Evolutionary conservation across 2,888 invertebrate genomes (phyloP).

Genomic region (Drosophila cognata): DNA sequence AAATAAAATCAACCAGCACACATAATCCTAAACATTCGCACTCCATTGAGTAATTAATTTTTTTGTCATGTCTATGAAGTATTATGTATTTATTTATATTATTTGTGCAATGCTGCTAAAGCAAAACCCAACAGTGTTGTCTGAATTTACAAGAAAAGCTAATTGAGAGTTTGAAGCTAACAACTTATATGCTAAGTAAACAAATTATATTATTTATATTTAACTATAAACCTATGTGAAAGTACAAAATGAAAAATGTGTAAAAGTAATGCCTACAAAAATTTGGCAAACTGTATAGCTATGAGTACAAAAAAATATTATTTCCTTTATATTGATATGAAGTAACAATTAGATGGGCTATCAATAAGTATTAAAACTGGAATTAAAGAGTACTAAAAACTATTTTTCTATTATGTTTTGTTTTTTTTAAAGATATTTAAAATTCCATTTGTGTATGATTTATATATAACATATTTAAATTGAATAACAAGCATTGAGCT

Average conservation of each 20-base stretch:
- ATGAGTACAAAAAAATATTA: slow-evolving; percentile 18
- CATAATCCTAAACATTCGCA: background rate
- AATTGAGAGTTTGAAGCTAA: slow-evolving; percentile 32
- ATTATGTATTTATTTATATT: slow-evolving; percentile 24
- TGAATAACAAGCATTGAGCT: background rate
- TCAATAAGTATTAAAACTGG: background rate
- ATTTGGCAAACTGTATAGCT: slow-evolving; percentile 6
- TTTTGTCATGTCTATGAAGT: slow-evolving; percentile 10
- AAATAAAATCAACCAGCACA: slow-evolving; percentile 16
- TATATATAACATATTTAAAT: background rate
- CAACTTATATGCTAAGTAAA: slow-evolving; percentile 36
- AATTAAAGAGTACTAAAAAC: slow-evolving; percentile 6
- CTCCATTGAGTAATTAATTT: slow-evolving; percentile 11
- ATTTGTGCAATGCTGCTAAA: slow-evolving; percentile 58
- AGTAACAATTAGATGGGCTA: background rate
- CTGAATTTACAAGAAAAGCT: slow-evolving; percentile 27
- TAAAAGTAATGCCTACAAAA: slow-evolving; percentile 16
- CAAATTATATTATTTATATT: slow-evolving; percentile 30
- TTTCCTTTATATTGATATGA: slow-evolving; percentile 7
- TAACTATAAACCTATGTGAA: slow-evolving; percentile 22
- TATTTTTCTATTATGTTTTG: background rate
- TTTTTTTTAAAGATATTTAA: background rate
- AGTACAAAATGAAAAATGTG: slow-evolving; percentile 50
- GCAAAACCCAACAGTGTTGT: slow-evolving; percentile 23
- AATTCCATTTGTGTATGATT: background rate